Conservation (phyloP, 2,797 vertebrate genomes). For the Notolabrus celidotus region DNA sequence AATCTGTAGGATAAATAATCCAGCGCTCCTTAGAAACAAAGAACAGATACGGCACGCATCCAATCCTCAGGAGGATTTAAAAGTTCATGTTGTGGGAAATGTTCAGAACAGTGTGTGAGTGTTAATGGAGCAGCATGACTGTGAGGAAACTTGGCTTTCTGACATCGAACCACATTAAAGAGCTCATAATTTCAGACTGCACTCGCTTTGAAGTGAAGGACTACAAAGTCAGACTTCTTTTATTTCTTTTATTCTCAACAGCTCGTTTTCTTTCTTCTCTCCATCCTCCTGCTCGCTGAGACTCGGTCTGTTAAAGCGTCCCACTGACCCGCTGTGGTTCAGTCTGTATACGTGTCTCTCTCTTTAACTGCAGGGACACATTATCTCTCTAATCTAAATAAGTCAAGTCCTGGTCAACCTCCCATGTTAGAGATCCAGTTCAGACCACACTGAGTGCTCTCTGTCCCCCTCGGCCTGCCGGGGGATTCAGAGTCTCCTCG, state of each 20-base stretch:
- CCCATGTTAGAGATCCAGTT: slow-evolving; percentile 38
- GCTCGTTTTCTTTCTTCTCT: neutral
- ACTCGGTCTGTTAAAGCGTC: slow-evolving; percentile 26
- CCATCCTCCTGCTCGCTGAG: neutral
- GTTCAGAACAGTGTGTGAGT: neutral
- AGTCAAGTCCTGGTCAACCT: slow-evolving; percentile 65
- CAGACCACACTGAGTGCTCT: slow-evolving; percentile 41
- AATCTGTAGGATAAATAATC: too few species aligned
- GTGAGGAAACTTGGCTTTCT: neutral
- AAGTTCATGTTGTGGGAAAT: neutral
- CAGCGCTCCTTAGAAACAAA: too few species aligned
- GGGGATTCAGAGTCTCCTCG: slow-evolving; percentile 39
- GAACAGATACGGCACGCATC: too few species aligned
- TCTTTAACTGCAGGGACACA: slow-evolving; percentile 7
- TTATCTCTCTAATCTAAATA: slow-evolving; percentile 49
- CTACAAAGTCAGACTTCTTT: too few species aligned
- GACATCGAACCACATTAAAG: neutral
- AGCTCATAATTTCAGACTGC: neutral
- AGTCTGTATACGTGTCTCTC: slow-evolving; percentile 2
- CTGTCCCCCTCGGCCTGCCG: slow-evolving; percentile 44
- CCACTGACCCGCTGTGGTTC: slow-evolving; percentile 26
- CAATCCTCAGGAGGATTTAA: neutral
- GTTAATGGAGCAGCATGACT: neutral
- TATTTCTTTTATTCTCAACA: too few species aligned
- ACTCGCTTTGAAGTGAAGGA: neutral